Evolutionary conservation across 1,140 invertebrate species (phyloP).

Genomic region (Drosophila malerkotliana): DNA sequence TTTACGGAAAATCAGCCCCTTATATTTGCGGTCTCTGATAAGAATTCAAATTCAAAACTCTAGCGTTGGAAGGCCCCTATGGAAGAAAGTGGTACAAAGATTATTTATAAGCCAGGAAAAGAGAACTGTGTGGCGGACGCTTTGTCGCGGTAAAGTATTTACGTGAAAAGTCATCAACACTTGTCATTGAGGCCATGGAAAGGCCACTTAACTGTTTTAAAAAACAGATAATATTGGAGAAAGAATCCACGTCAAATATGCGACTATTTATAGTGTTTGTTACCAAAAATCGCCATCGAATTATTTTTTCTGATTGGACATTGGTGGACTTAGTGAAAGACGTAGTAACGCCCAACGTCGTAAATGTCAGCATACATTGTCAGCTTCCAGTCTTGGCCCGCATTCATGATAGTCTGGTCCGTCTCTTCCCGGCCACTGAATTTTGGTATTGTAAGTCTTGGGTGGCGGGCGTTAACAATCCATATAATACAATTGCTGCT

Average conservation of each 20-base stretch:
- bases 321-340: neutral
- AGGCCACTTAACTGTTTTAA: too few species aligned
- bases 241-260: conserved; percentile 1
- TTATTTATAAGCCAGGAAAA: too few species aligned
- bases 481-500: neutral
- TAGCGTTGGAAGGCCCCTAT: too few species aligned
- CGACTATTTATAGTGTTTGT: conserved; percentile 10
- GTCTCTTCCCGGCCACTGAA: neutral
- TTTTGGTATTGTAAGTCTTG: conserved; percentile 1
- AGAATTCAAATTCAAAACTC: too few species aligned
- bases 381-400: neutral
- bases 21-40: too few species aligned
- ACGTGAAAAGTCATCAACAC: too few species aligned
- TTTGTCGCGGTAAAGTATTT: too few species aligned
- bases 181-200: too few species aligned
- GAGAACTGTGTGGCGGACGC: too few species aligned
- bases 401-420: neutral
- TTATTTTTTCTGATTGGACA: neutral
- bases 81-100: too few species aligned
- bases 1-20: too few species aligned
- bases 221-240: neutral
- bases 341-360: neutral
- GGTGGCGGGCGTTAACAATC: conserved; percentile 1
- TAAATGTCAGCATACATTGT: neutral
- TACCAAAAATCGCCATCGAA: neutral